Base-by-base conservation (phyloP, 2,113 vertebrate genomes). In the Acrocephalus arundinaceus region DNA sequence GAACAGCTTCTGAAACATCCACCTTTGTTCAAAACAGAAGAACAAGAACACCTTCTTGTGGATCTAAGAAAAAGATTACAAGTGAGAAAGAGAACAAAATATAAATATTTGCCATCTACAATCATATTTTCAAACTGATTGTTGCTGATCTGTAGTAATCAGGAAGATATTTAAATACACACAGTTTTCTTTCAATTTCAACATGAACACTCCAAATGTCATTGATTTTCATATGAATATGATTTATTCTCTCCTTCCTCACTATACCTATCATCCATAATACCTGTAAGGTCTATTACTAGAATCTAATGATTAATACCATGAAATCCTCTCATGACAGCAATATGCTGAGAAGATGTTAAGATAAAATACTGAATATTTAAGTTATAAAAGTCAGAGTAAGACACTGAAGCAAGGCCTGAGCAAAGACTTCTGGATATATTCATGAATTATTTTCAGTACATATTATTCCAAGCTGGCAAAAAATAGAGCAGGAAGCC, bases 401-500 rank as follows among this genome's bases (percentile, higher is more conserved):
- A 31, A 94, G 78, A 81, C 81, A 89, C 11, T 4, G 9, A 85
- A 92, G 68, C 43, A 80, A 76, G 85, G 88, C 85, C 89, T 71
- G 45, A 94, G 76, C 76, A 78, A 89, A 80, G 94, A 73, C 87
- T 94, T 85, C 88, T 92, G 63, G 41, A 88, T 93, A 80, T 11
- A 52, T 70, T 79, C 41, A 37, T 92, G 76, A 87, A 95, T 95
- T 87, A 89, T 85, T 89, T 95, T 94, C 77, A 66, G 70, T 65
- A 70, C 84, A 57, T 73, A 91, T 92, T 89, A 93, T 91, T 87
- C 81, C 45, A 89, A 94, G 77, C 76, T 87, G 77, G 58, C 58
- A 95, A 76, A 92, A 92, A 91, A 93, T 68, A 89, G 41, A 91
- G 89, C 65, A 93, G 89, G 93, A 96, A 94, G 77, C 41, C 87